Percentiles rank a stretch among this genome's conserved stretches.
Conservation (phyloP, 1,140 invertebrate genomes). For the Steinernema khuongi region DNA sequence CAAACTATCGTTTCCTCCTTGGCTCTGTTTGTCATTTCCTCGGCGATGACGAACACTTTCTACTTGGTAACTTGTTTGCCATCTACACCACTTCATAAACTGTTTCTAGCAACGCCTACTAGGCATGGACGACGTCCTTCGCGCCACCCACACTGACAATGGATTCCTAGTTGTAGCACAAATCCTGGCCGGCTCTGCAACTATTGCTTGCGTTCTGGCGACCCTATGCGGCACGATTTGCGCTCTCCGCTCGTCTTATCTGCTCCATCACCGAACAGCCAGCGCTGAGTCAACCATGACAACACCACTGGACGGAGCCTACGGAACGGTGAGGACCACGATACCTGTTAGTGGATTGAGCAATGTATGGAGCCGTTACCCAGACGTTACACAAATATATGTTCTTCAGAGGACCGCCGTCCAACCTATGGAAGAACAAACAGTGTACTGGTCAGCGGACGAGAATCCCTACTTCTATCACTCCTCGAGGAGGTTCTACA, state of each 20-base stretch:
- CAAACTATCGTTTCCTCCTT: slow-evolving; percentile 50
- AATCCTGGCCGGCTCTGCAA: slow-evolving; percentile 47
- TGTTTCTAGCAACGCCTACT: slow-evolving; percentile 45
- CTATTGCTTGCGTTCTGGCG: slow-evolving; percentile 47
- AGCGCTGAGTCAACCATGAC: slow-evolving; percentile 39
- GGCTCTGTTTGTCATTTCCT: slow-evolving; percentile 50
- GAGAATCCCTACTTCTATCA: slow-evolving; percentile 59
- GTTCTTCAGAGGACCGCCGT: slow-evolving; percentile 29
- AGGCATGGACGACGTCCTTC: slow-evolving; percentile 33
- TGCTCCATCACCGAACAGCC: slow-evolving; percentile 42
- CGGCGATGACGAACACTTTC: slow-evolving; percentile 55
- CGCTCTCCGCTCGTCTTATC: slow-evolving; percentile 48
- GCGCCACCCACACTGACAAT: slow-evolving; percentile 31
- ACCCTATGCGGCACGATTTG: slow-evolving; percentile 40
- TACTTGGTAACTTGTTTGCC: slow-evolving; percentile 41
- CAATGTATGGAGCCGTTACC: slow-evolving; percentile 24
- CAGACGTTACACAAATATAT: slow-evolving; percentile 18
- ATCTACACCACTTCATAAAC: background rate
- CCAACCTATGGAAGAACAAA: slow-evolving; percentile 56
- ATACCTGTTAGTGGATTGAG: slow-evolving; percentile 19
- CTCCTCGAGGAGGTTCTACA: slow-evolving; percentile 52
- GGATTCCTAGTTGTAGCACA: slow-evolving; percentile 49
- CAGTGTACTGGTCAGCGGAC: slow-evolving; percentile 57
- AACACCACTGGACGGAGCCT: slow-evolving; percentile 39
- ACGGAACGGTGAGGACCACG: slow-evolving; percentile 27